These are phyloP conservation scores for Pseudanteris insignis DNA, from an alignment of 2,888 invertebrate genomes.

Conservation along the genomic window DNA sequence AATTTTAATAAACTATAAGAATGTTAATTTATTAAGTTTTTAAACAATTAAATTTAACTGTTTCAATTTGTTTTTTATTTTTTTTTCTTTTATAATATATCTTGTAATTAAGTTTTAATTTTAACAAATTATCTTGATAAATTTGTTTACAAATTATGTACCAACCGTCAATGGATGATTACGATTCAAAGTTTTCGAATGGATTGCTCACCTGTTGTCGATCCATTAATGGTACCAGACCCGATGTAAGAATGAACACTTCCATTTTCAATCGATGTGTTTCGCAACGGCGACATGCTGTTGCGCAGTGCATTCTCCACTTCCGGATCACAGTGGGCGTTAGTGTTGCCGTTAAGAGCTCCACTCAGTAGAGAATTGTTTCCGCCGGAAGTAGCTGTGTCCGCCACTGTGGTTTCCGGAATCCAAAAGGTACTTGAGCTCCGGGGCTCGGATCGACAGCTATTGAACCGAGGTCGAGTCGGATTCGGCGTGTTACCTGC, in stretches of 20 bases:
- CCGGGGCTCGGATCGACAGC: slow-evolving; percentile 68
- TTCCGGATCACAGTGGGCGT: slow-evolving; percentile 39
- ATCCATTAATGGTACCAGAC: slow-evolving; percentile 48
- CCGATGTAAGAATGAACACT: slow-evolving; percentile 41
- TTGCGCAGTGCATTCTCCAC: slow-evolving; percentile 44
- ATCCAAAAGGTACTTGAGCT: slow-evolving; percentile 53
- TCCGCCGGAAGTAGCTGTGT: slow-evolving; percentile 52
- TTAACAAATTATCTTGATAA: too few relatives aligned
- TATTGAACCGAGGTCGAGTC: slow-evolving; percentile 71
- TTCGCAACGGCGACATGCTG: slow-evolving; percentile 50
- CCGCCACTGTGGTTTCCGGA: slow-evolving; percentile 49
- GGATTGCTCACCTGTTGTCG: slow-evolving; percentile 33
- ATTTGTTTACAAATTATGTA: too few relatives aligned
- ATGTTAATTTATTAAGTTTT: too few relatives aligned
- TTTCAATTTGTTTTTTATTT: too few relatives aligned
- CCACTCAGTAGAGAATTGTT: slow-evolving; percentile 49
- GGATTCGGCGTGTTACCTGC: slow-evolving; percentile 69
- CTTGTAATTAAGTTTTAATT: too few relatives aligned
- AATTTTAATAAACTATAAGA: too few relatives aligned
- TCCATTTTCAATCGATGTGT: slow-evolving; percentile 54
- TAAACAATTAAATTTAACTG: too few relatives aligned
- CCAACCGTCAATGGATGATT: too few relatives aligned
- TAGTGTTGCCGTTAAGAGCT: slow-evolving; percentile 49
- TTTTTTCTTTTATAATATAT: too few relatives aligned
- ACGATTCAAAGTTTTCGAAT: too few relatives aligned